phyloP scores from a whole-genome alignment of 2,113 vertebrate genomes.

The Mormoops blainvillei region DNA sequence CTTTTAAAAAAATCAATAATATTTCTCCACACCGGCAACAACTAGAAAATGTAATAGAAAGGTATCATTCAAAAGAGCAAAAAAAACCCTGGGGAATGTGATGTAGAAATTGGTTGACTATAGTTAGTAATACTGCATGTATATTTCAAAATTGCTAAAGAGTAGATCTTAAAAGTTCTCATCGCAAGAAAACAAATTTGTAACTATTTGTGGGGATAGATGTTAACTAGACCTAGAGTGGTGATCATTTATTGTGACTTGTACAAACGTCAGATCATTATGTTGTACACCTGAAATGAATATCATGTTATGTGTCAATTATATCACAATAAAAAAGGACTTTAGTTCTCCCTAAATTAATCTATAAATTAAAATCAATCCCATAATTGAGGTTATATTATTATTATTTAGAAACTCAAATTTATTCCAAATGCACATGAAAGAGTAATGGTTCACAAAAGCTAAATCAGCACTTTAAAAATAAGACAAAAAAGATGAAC shows the following conservation, averaged over 20 bases:
- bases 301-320: not conserved
- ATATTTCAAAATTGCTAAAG: not conserved
- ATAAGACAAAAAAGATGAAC: not conserved
- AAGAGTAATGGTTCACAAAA: not conserved
- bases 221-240: not conserved
- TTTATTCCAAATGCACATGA: not conserved
- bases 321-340: not conserved
- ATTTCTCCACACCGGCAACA: not conserved
- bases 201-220: not conserved
- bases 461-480: not conserved
- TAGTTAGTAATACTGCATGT: not conserved
- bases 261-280: not conserved
- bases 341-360: not conserved
- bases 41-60: not conserved
- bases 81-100: not conserved
- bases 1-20: not conserved
- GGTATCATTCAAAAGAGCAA: not conserved
- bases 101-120: not conserved
- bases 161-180: not conserved
- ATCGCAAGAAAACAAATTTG: not conserved
- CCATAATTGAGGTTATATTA: not conserved
- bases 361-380: not conserved
- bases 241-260: not conserved
- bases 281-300: not conserved
- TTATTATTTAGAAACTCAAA: not conserved